Evolutionary conservation across 2,113 vertebrate species (phyloP).

Genomic region (Pungitius pungitius): DNA sequence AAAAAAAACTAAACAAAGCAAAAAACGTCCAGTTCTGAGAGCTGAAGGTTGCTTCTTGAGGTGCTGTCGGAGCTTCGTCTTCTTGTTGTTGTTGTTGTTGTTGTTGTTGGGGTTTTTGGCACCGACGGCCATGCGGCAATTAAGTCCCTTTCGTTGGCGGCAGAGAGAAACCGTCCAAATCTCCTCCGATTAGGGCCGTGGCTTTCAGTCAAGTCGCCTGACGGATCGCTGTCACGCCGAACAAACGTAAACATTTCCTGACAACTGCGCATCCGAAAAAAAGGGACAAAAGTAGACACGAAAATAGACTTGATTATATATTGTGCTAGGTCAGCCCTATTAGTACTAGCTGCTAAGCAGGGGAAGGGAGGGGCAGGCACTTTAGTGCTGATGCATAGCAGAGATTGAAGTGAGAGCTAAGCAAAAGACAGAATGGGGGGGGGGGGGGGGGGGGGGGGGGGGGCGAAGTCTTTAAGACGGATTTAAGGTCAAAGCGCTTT

Average conservation of each 20-base stretch:
- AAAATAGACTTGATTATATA: slow-evolving; percentile 64
- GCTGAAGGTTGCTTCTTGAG: slow-evolving; percentile 56
- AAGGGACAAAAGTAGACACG: slow-evolving; percentile 55
- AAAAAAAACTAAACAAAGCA: slow-evolving; percentile 58
- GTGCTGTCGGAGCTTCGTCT: slow-evolving; percentile 39
- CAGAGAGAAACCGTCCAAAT: slow-evolving; percentile 38
- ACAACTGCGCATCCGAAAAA: slow-evolving; percentile 64
- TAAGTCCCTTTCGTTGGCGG: slow-evolving; percentile 44
- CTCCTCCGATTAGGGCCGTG: slow-evolving; percentile 23
- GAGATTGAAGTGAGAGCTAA: slow-evolving; percentile 57
- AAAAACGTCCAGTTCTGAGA: slow-evolving; percentile 42
- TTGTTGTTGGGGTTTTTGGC: slow-evolving; percentile 65
- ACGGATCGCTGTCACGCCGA: slow-evolving; percentile 24
- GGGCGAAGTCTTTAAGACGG: slow-evolving; percentile 28
- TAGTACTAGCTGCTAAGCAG: slow-evolving; percentile 63
- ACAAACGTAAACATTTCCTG: slow-evolving; percentile 40
- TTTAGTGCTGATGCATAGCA: slow-evolving; percentile 76
- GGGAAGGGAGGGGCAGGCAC: slow-evolving; percentile 71
- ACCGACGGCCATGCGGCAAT: slow-evolving; percentile 39
- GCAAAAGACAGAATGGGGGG: not conserved
- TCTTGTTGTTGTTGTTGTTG: slow-evolving; percentile 8
- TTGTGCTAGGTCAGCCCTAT: slow-evolving; percentile 50
- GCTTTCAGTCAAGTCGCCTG: slow-evolving; percentile 45
- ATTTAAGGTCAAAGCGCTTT: slow-evolving; percentile 25
- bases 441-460: too few species aligned